A percentile compares a stretch with the other conserved stretches of the same genome.
These are phyloP conservation scores for Trypoxylon attenuatum DNA, from an alignment of 2,888 invertebrate species.

Conservation along the genomic window DNA sequence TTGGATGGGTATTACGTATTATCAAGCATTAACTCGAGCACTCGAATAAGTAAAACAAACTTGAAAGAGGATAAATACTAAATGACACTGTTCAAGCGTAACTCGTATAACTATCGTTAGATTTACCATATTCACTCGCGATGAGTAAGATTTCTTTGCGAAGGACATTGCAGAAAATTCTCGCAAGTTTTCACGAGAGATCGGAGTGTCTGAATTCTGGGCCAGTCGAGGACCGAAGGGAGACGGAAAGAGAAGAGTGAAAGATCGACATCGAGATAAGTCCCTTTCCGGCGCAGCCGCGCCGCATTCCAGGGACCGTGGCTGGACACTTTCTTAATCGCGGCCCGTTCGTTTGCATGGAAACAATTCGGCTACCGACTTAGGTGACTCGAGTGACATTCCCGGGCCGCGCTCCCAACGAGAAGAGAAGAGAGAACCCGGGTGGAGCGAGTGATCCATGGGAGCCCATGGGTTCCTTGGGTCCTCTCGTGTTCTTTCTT, in stretches of 20 bases:
- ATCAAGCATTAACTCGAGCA: no score
- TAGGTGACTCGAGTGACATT: slow-evolving; percentile 58
- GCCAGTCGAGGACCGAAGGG: slow-evolving; percentile 22
- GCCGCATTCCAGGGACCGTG: slow-evolving; percentile 43
- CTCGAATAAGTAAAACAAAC: no score
- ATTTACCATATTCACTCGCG: no score
- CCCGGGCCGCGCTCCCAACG: slow-evolving; percentile 32
- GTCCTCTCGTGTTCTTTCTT: slow-evolving; percentile 40
- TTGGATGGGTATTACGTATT: no score
- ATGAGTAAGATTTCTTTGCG: no score
- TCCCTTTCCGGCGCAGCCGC: slow-evolving; percentile 46
- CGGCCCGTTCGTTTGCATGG: slow-evolving; percentile 58
- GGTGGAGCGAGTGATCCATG: slow-evolving; percentile 54
- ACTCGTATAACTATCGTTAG: no score
- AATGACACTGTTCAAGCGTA: no score
- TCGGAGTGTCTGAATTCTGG: slow-evolving; percentile 17
- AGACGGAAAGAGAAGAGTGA: slow-evolving; percentile 36
- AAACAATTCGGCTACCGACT: slow-evolving; percentile 62
- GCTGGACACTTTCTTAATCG: slow-evolving; percentile 60
- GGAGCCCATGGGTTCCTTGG: slow-evolving; percentile 59
- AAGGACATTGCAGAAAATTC: not conserved
- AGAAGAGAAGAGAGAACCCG: slow-evolving; percentile 29
- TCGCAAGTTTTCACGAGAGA: slow-evolving; percentile 5
- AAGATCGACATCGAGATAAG: slow-evolving; percentile 56
- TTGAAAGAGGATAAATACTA: no score